phyloP scores from a whole-genome alignment of 2,797 vertebrate species.

The Meriones psammophilus region DNA sequence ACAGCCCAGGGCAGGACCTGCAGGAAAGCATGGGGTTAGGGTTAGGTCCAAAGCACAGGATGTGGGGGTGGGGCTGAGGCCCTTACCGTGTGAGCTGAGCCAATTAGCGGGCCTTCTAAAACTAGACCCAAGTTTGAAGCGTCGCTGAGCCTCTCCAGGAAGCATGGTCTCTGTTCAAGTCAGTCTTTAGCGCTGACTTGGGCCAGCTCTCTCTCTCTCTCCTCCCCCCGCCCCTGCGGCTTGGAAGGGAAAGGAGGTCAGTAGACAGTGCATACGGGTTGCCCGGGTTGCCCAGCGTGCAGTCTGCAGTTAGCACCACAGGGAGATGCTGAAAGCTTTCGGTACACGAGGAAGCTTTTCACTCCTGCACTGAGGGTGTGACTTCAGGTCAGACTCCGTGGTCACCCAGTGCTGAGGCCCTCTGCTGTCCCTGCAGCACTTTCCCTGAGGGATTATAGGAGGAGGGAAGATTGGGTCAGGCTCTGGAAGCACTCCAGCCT shows the following conservation, averaged over 20 bases:
- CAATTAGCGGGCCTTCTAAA: neutral
- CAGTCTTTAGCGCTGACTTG: neutral
- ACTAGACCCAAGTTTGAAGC: neutral
- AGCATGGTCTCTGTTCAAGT: fast-evolving
- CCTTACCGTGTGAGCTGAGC: fast-evolving
- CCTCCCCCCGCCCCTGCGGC: neutral
- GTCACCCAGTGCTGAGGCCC: neutral
- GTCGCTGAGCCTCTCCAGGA: fast-evolving
- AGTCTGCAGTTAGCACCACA: neutral
- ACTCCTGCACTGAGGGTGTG: neutral
- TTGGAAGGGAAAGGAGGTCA: neutral
- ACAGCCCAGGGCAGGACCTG: fast-evolving
- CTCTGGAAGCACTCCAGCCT: neutral
- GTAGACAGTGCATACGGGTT: fast-evolving
- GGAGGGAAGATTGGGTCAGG: fast-evolving
- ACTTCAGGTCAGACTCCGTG: fast-evolving
- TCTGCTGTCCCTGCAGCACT: fast-evolving
- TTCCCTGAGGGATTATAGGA: neutral
- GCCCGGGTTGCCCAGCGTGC: fast-evolving
- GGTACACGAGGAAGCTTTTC: neutral
- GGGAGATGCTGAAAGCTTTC: neutral
- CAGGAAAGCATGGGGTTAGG: no score
- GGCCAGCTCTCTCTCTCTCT: neutral
- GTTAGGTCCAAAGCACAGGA: neutral
- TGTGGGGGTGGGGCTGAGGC: neutral